Base-by-base conservation (phyloP, 2,113 vertebrate species). In the Ceratotherium simum region DNA sequence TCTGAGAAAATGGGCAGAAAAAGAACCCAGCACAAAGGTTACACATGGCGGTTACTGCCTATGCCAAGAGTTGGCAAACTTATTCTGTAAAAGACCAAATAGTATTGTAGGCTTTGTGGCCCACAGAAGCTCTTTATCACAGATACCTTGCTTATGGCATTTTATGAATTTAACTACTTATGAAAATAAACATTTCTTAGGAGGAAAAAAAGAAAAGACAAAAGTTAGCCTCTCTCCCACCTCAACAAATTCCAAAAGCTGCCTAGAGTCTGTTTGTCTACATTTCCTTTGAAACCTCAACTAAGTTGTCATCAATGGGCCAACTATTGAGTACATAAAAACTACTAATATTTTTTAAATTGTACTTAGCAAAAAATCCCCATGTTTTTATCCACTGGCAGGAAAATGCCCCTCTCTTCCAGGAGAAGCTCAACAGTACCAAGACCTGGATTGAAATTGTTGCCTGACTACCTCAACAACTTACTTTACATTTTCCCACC, bases 271-370 rank as follows among this genome's bases (percentile, higher is more conserved):
- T 56, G 14, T 80, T 20, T 79, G 6, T 56, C 64, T 72, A 39
- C 18, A 69, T 78, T 89, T 83, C 70, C 33, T 83, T 39, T 70
- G 67, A 76, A 46, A 76, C 39, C 25, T 48, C 80, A 78, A 36
- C 33, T 31, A 90, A 84, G 62, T 13, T 76, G 17, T 91, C 39
- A 76, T 33, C 95, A 54, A n/a, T 42, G 69, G 78, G n/a, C 54
- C 33, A 96, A 83, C 42, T 36, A 78, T 33, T 72, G 10, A 96
- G 21, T 76, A 96, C 8, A 48, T 81, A 56, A 95, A 88, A 96
- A 93, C 12, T 86, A 51, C 16, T 84, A 93, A 13, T 48, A 75
- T 90, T 64, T 95, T 31, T 92, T 86, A 73, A 67, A 83, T 1
- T 39, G 2, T 51, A 70, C 51, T 75, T 31, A 56, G 51, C 51